phyloP scores from a whole-genome alignment of 2,888 invertebrate species.

The Sphecodes monilicornis region DNA sequence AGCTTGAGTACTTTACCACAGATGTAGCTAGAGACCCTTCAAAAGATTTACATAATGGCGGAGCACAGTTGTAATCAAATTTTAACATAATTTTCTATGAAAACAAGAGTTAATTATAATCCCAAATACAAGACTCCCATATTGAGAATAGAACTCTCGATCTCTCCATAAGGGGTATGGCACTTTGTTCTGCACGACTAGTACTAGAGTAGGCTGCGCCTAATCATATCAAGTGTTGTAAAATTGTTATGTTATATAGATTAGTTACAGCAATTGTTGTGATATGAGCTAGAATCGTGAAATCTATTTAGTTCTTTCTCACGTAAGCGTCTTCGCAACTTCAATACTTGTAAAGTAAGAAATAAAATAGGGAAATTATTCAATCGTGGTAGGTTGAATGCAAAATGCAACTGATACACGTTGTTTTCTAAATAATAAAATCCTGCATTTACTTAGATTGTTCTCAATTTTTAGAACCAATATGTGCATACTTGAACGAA shows the following conservation, averaged over 20 bases:
- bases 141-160: too few species aligned
- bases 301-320: neutral
- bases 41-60: neutral
- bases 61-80: neutral
- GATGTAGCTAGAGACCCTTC: neutral
- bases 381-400: neutral
- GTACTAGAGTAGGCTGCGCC: too few species aligned
- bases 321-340: neutral
- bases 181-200: too few species aligned
- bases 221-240: neutral
- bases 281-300: too few species aligned
- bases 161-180: too few species aligned
- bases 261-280: neutral
- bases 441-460: neutral
- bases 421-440: neutral
- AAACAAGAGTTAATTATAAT: too few species aligned
- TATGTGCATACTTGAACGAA: too few species aligned
- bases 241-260: neutral
- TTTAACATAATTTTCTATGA: too few species aligned
- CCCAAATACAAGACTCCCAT: too few species aligned
- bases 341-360: neutral
- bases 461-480: too few species aligned
- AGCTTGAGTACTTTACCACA: neutral
- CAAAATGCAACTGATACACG: neutral
- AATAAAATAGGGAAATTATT: neutral